Evolutionary conservation across 2,113 vertebrate genomes (phyloP).

Genomic region (Dicrurus megarhynchus): DNA sequence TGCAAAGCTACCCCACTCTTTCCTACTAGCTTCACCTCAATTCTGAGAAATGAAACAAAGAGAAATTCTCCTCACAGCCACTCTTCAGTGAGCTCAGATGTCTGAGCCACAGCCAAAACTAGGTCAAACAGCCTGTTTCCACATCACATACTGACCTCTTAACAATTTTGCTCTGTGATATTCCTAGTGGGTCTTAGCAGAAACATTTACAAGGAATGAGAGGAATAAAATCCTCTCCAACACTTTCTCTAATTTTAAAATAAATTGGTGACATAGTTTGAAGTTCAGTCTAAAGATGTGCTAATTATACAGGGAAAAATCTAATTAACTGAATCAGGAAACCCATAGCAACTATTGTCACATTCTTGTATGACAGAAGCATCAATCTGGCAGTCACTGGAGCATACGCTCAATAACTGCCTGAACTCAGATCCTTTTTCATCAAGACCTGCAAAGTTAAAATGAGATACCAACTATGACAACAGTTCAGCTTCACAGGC

Average conservation of each 20-base stretch:
- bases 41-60: constrained; percentile 50
- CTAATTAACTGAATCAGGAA: constrained; percentile 67
- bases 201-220: constrained; percentile 24
- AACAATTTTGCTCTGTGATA: constrained; percentile 51
- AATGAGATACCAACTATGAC: constrained; percentile 47
- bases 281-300: constrained; percentile 63
- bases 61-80: background rate
- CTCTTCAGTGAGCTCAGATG: constrained; percentile 35
- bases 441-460: constrained; percentile 58
- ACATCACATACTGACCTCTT: constrained; percentile 60
- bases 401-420: constrained; percentile 65
- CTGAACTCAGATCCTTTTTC: constrained; percentile 60
- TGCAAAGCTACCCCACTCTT: constrained; percentile 20
- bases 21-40: background rate
- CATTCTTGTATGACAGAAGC: constrained; percentile 61
- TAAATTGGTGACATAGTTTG: constrained; percentile 53
- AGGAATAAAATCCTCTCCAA: constrained; percentile 44
- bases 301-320: constrained; percentile 70
- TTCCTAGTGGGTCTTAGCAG: constrained; percentile 40
- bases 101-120: constrained; percentile 53
- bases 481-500: constrained; percentile 53
- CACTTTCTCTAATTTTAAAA: constrained; percentile 55
- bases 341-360: constrained; percentile 68
- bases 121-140: constrained; percentile 66
- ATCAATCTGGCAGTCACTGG: constrained; percentile 67